Percentiles rank a stretch among this genome's conserved stretches.
These are phyloP conservation scores for Acipenser ruthenus DNA, from an alignment of 2,797 vertebrate species.

Conservation along the genomic window DNA sequence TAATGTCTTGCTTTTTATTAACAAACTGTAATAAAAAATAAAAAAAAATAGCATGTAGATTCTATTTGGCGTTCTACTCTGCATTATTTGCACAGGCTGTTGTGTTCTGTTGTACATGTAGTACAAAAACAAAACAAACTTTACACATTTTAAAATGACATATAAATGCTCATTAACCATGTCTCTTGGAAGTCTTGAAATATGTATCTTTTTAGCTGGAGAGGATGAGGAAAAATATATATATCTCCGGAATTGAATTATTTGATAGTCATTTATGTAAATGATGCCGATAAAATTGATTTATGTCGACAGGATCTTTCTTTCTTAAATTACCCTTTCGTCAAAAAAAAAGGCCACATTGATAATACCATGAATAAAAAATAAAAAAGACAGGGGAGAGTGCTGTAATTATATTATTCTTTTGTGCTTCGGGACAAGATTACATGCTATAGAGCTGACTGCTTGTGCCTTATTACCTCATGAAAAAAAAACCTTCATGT, in stretches of 20 bases:
- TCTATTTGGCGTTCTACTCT: too few species aligned
- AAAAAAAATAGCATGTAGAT: neutral
- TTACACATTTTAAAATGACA: neutral
- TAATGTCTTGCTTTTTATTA: neutral
- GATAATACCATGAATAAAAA: neutral
- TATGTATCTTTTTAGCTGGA: constrained; percentile 1
- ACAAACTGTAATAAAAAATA: neutral
- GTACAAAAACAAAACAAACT: too few species aligned
- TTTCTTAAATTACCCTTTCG: constrained; percentile 1
- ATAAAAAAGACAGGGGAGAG: neutral
- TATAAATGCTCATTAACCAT: too few species aligned
- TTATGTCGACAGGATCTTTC: neutral
- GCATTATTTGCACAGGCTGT: too few species aligned
- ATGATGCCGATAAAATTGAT: neutral
- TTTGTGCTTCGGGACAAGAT: constrained; percentile 9
- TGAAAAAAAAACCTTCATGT: constrained; percentile 30
- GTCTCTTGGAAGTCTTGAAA: neutral
- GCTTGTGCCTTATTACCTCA: constrained; percentile 9
- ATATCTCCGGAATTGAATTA: neutral
- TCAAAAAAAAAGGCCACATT: neutral
- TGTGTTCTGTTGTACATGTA: too few species aligned
- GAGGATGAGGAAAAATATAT: neutral
- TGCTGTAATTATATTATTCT: constrained; percentile 11
- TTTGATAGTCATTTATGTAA: constrained; percentile 1
- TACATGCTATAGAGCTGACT: constrained; percentile 26